These are phyloP conservation scores for Drosophila picticornis DNA, from an alignment of 2,888 invertebrate genomes.

Conservation along the genomic window DNA sequence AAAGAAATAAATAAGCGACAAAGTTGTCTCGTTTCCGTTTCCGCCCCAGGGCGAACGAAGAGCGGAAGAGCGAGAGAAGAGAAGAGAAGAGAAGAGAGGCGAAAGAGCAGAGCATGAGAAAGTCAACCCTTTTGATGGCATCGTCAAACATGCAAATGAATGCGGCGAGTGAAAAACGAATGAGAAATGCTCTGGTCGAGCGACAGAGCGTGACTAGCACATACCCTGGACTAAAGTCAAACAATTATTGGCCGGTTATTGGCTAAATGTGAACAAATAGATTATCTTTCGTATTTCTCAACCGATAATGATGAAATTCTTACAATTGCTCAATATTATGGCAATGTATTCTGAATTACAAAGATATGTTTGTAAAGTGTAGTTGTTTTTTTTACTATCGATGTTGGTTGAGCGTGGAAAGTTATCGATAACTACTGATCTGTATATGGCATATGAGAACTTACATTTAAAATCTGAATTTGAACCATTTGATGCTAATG, in stretches of 20 bases:
- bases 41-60: slow-evolving; percentile 20
- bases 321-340: not conserved
- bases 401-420: not conserved
- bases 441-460: not conserved
- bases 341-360: no score
- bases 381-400: not conserved
- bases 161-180: slow-evolving; percentile 63
- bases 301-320: not conserved
- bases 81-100: not conserved
- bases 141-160: slow-evolving; percentile 74
- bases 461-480: no score
- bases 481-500: not conserved
- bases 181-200: slow-evolving; percentile 12
- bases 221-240: not conserved
- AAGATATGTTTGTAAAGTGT: no score
- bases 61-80: not conserved
- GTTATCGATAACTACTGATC: not conserved
- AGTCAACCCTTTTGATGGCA: slow-evolving; percentile 61
- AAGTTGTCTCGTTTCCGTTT: slow-evolving; percentile 61
- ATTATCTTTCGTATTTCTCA: not conserved
- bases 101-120: slow-evolving; percentile 8
- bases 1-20: slow-evolving; percentile 42
- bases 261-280: not conserved
- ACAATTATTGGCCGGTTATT: not conserved
- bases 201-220: not conserved